A percentile compares a stretch with the other conserved stretches of the same genome.
phyloP scores from a whole-genome alignment of 2,113 vertebrate species.

The Shinisaurus crocodilurus region DNA sequence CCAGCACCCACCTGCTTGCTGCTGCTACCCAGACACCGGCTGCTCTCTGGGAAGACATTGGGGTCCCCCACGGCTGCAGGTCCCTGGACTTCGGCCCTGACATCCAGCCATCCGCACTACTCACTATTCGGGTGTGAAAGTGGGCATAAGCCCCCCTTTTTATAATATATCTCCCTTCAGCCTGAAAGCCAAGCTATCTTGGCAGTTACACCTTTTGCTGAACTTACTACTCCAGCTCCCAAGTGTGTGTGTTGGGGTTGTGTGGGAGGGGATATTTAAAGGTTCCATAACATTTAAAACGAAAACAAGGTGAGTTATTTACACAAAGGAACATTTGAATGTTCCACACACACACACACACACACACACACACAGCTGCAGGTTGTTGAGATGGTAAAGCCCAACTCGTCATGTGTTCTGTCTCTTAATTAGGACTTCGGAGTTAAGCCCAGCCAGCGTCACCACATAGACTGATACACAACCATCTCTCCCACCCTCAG shows the following conservation, averaged over 20 bases:
- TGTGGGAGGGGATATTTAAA: not conserved
- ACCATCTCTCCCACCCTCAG: not conserved
- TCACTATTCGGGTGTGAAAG: not conserved
- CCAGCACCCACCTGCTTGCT: no score
- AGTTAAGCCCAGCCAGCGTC: slow-evolving; percentile 13
- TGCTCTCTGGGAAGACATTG: no score
- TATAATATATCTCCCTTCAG: not conserved
- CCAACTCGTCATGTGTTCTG: not conserved
- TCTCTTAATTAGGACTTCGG: slow-evolving; percentile 17
- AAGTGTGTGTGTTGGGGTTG: no score
- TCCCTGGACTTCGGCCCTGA: no score
- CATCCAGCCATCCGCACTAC: no score
- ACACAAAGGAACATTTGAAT: no score
- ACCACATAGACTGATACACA: slow-evolving; percentile 25
- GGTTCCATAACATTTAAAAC: no score
- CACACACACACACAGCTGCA: not conserved
- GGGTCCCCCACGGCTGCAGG: no score
- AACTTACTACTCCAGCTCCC: not conserved
- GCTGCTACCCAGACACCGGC: no score
- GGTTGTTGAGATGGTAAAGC: not conserved
- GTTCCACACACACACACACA: not conserved
- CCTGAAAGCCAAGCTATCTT: not conserved
- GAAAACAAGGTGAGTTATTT: not conserved
- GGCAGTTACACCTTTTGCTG: not conserved
- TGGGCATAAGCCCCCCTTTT: not conserved